Evolutionary conservation across 2,113 vertebrate genomes (phyloP).

Genomic region (Cynocephalus volans): DNA sequence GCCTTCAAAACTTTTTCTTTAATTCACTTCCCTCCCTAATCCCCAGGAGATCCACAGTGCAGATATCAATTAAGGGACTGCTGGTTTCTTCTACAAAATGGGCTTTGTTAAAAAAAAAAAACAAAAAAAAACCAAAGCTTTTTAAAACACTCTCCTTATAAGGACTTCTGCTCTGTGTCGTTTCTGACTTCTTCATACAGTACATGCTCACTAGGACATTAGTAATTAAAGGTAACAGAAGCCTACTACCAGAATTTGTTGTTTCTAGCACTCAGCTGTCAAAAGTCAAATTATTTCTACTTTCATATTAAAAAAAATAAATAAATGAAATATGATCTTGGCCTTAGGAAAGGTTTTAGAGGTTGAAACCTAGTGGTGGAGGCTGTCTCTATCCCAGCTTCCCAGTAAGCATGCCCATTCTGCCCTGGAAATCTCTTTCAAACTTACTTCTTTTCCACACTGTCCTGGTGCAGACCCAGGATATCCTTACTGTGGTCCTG

Average conservation of each 20-base stretch:
- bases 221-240: background rate
- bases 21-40: background rate
- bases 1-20: constrained; percentile 66
- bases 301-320: background rate
- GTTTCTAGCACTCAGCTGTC: background rate
- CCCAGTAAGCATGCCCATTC: background rate
- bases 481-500: too few species aligned
- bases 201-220: background rate
- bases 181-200: background rate
- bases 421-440: background rate
- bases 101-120: background rate
- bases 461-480: rapidly evolving
- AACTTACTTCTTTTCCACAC: background rate
- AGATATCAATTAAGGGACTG: constrained; percentile 47
- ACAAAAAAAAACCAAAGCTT: too few species aligned
- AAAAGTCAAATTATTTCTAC: background rate
- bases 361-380: background rate
- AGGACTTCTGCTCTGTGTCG: background rate
- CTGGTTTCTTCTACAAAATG: constrained; percentile 46
- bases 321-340: background rate
- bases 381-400: background rate
- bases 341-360: background rate
- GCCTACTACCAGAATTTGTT: background rate
- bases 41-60: constrained; percentile 19
- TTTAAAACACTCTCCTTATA: background rate